Base-by-base conservation (phyloP, 2,113 vertebrate genomes). In the Cathartes aura region DNA sequence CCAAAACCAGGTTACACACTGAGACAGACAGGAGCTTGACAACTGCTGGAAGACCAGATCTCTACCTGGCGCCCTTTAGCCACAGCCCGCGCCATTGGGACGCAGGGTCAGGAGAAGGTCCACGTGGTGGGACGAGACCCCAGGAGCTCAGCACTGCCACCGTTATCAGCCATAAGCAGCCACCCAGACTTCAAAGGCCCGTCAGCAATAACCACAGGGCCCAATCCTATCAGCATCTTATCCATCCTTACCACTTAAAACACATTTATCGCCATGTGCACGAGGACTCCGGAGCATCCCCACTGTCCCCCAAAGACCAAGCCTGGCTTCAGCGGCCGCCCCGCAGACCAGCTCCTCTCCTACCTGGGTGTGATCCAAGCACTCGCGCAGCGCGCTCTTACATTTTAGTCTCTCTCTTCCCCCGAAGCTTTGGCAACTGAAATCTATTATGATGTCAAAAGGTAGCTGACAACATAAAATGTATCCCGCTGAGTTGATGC, bases 371-470 rank as follows among this genome's bases (percentile, higher is more conserved):
- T 94, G 81, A 96, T 97, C 96, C 98, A 98, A 90, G 91, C 13
- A 0, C 71, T 97, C 76, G 7, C 17, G 14, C 40, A 82, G 91
- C 6, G 5, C 47, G 45, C 68, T 89, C 24, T 6, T 59, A 76
- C 66, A 93, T 97, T 97, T 97, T 82, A 95, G 94, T 97, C 96
- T 97, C 92, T 93, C 64, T 50, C 60, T 16, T 82, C 58, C 63
- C 55, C 50, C 4, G 66, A 98, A 97, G 97, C 98, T 97, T 95
- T 98, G 97, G 97, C 97, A 98, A 98, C 89, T 98, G 95, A 98
- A 98, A 98, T 98, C 98, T 98, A 98, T 98, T 98, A 98, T 95
- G 97, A 98, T 98, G 97, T 98, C 98, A 98, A 98, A 98, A 98
- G 98, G 97, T 97, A 98, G 98, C 97, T 98, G 98, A 98, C 98